Conservation (phyloP, 2,888 invertebrate species). For the Cecidostiba fungosa region DNA sequence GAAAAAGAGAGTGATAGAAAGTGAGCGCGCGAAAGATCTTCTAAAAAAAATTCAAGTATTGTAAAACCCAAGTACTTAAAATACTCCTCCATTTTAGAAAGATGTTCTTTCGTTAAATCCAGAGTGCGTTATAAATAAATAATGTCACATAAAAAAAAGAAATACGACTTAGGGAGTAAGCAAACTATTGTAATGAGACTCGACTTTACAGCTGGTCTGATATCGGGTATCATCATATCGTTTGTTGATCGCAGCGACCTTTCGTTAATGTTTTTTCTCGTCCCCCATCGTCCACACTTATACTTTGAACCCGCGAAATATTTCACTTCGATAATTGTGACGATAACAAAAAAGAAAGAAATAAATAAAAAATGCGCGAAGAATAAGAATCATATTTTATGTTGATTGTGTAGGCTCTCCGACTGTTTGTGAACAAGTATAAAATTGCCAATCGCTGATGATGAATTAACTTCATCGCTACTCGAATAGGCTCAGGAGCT, state of each 20-base stretch:
- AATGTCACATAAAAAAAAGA: constrained; percentile 29
- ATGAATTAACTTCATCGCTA: constrained; percentile 68
- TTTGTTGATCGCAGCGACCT: constrained; percentile 66
- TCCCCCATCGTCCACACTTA: constrained; percentile 11
- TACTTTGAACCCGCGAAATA: constrained; percentile 29
- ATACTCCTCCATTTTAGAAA: constrained; percentile 50
- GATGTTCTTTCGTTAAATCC: constrained; percentile 41
- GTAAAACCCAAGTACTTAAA: constrained; percentile 61
- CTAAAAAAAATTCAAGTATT: constrained; percentile 55
- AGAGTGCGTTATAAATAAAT: constrained; percentile 42
- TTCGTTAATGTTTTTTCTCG: constrained; percentile 60
- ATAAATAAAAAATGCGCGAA: constrained; percentile 47
- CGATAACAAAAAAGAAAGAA: constrained; percentile 32
- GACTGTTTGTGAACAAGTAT: constrained; percentile 65
- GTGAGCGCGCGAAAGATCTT: constrained; percentile 42
- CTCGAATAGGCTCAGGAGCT: constrained; percentile 71
- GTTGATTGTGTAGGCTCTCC: constrained; percentile 68
- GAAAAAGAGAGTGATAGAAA: constrained; percentile 32
- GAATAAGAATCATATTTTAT: constrained; percentile 66
- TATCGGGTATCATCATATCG: constrained; percentile 70
- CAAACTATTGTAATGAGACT: constrained; percentile 67
- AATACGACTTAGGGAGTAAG: constrained; percentile 58
- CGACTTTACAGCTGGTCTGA: constrained; percentile 77
- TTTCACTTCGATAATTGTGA: constrained; percentile 53
- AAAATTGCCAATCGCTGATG: constrained; percentile 71